phyloP scores from a whole-genome alignment of 1,140 invertebrate species.

The Odontomachus brunneus region DNA sequence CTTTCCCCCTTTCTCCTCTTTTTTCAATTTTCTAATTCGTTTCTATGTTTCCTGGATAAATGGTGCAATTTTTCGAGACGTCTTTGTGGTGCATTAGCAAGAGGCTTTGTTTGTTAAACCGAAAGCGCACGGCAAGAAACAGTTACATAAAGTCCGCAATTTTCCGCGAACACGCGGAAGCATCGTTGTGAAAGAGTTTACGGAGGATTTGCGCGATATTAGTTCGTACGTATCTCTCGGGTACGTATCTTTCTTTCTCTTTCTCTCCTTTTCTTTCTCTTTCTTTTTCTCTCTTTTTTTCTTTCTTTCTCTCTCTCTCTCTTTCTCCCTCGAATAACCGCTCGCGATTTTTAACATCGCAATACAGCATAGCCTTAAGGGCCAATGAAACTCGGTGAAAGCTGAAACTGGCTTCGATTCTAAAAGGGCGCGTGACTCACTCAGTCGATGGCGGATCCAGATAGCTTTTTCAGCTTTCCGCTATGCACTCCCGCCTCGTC shows the following conservation, averaged over 20 bases:
- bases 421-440: slow-evolving; percentile 20
- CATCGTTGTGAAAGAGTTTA: slow-evolving; percentile 25
- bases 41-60: not conserved
- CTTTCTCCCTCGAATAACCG: not conserved
- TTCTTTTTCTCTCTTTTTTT: too few species aligned
- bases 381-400: slow-evolving; percentile 33
- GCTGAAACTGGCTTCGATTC: slow-evolving; percentile 44
- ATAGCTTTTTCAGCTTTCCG: slow-evolving; percentile 40
- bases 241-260: not conserved
- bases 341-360: slow-evolving; percentile 19
- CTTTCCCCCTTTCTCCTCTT: too few species aligned
- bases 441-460: slow-evolving; percentile 14
- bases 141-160: slow-evolving; percentile 4
- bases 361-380: slow-evolving; percentile 15
- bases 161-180: slow-evolving; percentile 12
- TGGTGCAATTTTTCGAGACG: not conserved
- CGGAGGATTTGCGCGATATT: not conserved
- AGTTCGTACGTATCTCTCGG: not conserved
- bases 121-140: not conserved
- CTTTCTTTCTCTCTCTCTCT: too few species aligned
- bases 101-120: slow-evolving; percentile 15
- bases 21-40: slow-evolving; percentile 11
- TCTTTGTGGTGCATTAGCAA: slow-evolving; percentile 18
- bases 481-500: slow-evolving; percentile 11
- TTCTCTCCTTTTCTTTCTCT: too few species aligned